Conservation (phyloP, 1,140 invertebrate genomes). For the Drosophila simulans region DNA sequence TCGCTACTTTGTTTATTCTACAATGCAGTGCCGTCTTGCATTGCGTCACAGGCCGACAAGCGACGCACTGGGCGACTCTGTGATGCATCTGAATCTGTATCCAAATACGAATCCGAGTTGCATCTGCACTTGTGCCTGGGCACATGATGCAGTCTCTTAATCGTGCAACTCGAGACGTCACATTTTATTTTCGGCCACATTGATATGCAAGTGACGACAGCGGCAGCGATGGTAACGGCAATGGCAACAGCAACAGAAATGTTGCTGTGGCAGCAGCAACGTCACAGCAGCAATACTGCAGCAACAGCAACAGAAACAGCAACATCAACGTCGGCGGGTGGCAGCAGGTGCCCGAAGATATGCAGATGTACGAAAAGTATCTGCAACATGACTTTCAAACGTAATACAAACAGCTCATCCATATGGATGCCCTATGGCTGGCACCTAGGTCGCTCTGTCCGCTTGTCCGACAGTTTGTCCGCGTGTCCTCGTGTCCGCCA, state of each 20-base stretch:
- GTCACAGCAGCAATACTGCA: background rate
- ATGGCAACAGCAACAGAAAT: conserved; percentile 7
- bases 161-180: conserved; percentile 72
- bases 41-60: conserved; percentile 53
- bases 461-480: conserved; percentile 16
- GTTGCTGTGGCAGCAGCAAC: conserved; percentile 4
- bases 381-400: conserved; percentile 82
- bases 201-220: conserved; percentile 78
- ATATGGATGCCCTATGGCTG: conserved; percentile 45
- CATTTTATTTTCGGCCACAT: conserved; percentile 74
- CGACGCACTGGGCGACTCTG: conserved; percentile 57
- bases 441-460: conserved; percentile 19
- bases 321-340: conserved; percentile 22
- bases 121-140: conserved; percentile 62
- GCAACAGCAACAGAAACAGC: conserved; percentile 14
- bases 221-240: conserved; percentile 29
- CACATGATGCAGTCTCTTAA: conserved; percentile 46
- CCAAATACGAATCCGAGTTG: conserved; percentile 33
- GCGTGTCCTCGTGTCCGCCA: conserved; percentile 7
- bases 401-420: conserved; percentile 78
- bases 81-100: conserved; percentile 14
- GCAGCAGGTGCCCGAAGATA: conserved; percentile 57
- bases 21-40: conserved; percentile 59
- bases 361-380: conserved; percentile 66
- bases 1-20: conserved; percentile 59